Evolutionary conservation across 1,140 invertebrate genomes (phyloP), one percentile per base, ranked within the genome.

Genomic region (Dermatophagoides farinae): DNA sequence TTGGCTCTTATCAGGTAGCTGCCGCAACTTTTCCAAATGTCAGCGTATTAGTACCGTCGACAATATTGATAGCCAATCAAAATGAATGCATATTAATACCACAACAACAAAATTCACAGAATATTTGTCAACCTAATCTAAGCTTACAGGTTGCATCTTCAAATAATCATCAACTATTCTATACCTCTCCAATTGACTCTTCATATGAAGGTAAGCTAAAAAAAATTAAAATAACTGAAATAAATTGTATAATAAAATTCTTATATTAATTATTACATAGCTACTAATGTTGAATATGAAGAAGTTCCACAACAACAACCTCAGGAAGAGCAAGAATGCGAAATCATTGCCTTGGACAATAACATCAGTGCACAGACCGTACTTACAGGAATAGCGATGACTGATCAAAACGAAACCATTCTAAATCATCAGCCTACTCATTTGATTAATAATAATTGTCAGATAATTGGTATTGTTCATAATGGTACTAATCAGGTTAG

Each of bases 401-500:
- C 5, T 52, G 23, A 40, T 22, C 22, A 11, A 22, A 31, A 31
- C 8, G 31, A 31, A 31, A 31, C 31, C 8, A 31, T 31, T 31
- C 8, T 31, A 31, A 40, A 47, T 14, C n/a, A 16, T 16, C 16
- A 43, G 6, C 44, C 9, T 49, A 60, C 41, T 12, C 44, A 47
- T 9, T 41, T 60, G n/a, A 46, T 47, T 25, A 60, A 37, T 31
- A 58, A 44, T 25, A 60, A 31, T 38, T 20, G 44, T 41, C 49
- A 61, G 18, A 60, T 61, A 18, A 37, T 61, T 23, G 60, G 60
- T 55, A 61, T 61, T 8, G 61, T 31, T 31, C 31, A 31, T 31
- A 31, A 62, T 57, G 60, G 44, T 11, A 59, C 51, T 46, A 23
- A 59, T 39, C 40, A 59, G n/a, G 9, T 59, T 10, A 22, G 57